Evolutionary conservation across 1,140 invertebrate species (phyloP), one percentile per base, ranked within the genome.

Genomic region (Ips typographus): DNA sequence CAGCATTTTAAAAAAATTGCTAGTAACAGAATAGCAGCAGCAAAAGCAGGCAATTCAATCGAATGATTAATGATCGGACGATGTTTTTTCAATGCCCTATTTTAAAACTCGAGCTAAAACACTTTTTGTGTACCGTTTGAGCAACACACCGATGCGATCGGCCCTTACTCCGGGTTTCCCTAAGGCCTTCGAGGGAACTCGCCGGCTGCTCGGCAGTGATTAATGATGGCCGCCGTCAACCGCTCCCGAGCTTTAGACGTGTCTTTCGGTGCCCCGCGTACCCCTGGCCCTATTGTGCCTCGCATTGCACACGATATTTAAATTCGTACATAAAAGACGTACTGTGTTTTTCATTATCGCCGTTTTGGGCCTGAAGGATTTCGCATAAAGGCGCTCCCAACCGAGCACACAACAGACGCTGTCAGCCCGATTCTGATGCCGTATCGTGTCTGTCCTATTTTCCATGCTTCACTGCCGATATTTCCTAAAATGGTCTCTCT

Each of bases 231-330:
- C 57, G 58, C 70, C 71, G 78, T 79, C 78, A 78, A 73, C 76
- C 72, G 77, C 71, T 78, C 75, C 77, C 77, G 77, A 79, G 78
- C 77, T 79, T 79, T 79, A 78, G 77, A 79, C 77, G 75, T 78
- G 77, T 79, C 77, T 79, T 75, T 77, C 74, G 75, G 77, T 74
- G 75, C 71, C 73, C 72, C 74, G 62, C 64, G 61, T 62, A 71
- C 71, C 74, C 72, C 73, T 72, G 71, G 64, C 75, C 68, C 77
- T 42, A 55, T 58, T 74, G 75, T 75, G 75, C 75, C 77, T 73
- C 67, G 74, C 70, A 71, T 74, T 79, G 75, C 76, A 78, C 75
- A 79, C 77, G 75, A 78, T 79, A 77, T 79, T 79, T 76, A 76
- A 75, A 79, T 79, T 78, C 73, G 72, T 76, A 77, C 69, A 71